Percentiles rank a stretch among this genome's conserved stretches.
These are phyloP conservation scores for Calcarius ornatus DNA, from an alignment of 2,113 vertebrate genomes.

Conservation along the genomic window DNA sequence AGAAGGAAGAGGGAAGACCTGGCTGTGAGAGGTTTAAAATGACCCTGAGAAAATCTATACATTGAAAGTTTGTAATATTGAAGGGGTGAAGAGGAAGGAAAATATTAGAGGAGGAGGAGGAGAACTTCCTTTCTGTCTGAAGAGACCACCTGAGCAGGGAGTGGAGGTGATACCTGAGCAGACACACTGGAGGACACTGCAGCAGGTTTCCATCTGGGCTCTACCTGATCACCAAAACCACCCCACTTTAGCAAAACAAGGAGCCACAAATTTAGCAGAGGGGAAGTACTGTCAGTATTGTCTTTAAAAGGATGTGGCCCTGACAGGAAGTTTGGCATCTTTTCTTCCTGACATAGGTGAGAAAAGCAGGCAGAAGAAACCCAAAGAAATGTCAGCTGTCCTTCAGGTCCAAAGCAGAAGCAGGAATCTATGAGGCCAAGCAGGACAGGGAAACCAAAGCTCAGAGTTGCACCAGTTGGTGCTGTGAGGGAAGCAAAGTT, in stretches of 20 bases:
- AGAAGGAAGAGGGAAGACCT: not conserved
- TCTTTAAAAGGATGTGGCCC: not conserved
- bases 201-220: not conserved
- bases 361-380: not conserved
- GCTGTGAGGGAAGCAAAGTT: constrained; percentile 29
- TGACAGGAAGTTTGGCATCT: not conserved
- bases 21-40: not conserved
- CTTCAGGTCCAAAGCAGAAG: constrained; percentile 13
- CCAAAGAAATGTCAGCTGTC: not conserved
- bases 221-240: not conserved
- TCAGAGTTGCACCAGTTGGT: not conserved
- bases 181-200: not conserved
- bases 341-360: not conserved
- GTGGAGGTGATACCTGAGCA: not conserved
- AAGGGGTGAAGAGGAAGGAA: not conserved
- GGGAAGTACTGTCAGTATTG: not conserved
- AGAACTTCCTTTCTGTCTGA: not conserved
- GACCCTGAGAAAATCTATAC: not conserved
- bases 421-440: not conserved
- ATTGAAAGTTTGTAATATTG: not conserved
- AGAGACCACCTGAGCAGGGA: not conserved
- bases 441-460: not conserved
- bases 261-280: not conserved
- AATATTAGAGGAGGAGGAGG: not conserved
- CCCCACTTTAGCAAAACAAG: not conserved